A percentile compares a stretch with the other conserved stretches of the same genome.
Conservation (phyloP, 2,888 invertebrate genomes). For the Drosophila eohydei region DNA sequence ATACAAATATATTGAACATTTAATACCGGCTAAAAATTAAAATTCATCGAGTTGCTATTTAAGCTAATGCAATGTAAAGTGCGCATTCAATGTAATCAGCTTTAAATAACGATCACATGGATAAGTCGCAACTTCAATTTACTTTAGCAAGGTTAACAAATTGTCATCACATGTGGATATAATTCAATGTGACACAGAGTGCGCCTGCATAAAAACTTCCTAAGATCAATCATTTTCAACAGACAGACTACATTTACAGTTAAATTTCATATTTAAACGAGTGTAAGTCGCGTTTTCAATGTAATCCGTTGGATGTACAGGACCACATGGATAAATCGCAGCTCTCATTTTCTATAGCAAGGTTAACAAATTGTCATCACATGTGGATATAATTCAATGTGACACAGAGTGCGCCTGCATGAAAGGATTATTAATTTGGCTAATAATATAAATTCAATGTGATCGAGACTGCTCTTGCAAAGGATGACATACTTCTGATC, state of each 20-base stretch:
- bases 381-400: slow-evolving; percentile 40
- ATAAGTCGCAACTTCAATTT: slow-evolving; percentile 61
- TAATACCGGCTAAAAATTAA: neutral
- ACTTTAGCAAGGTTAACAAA: slow-evolving; percentile 69
- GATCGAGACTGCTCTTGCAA: no score
- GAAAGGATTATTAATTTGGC: neutral
- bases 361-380: slow-evolving; percentile 11
- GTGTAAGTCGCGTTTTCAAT: slow-evolving; percentile 10
- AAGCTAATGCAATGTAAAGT: slow-evolving; percentile 25
- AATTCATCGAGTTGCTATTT: neutral
- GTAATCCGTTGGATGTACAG: neutral
- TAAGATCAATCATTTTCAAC: neutral
- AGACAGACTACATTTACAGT: neutral
- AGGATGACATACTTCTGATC: neutral
- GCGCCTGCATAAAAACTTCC: slow-evolving; percentile 53
- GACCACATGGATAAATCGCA: slow-evolving; percentile 9
- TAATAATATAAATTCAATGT: no score
- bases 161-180: slow-evolving; percentile 63
- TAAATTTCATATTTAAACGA: neutral
- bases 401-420: slow-evolving; percentile 74
- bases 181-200: slow-evolving; percentile 70
- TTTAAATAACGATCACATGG: slow-evolving; percentile 53
- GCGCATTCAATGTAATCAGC: slow-evolving; percentile 65
- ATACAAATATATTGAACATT: neutral
- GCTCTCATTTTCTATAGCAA: slow-evolving; percentile 1